Evolutionary conservation across 1,140 invertebrate species (phyloP).

Genomic region (Akabosia matsudoensis): DNA sequence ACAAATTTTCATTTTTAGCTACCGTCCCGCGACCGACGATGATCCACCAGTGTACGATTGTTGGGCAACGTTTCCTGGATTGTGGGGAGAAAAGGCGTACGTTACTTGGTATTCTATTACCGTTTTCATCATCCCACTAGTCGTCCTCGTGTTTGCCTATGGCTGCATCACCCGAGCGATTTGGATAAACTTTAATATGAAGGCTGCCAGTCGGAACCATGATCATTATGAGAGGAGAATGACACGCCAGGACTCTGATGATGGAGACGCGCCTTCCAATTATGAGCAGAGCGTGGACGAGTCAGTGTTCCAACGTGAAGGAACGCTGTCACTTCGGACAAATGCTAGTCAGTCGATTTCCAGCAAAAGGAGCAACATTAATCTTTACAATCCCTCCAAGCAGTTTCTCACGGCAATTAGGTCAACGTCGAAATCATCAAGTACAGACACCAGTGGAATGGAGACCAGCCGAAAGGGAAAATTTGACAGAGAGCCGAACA

Average conservation of each 20-base stretch:
- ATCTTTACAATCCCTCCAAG: constrained; percentile 14
- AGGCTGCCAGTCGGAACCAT: constrained; percentile 35
- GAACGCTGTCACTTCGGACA: background rate
- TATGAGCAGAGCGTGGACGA: background rate
- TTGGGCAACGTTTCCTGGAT: constrained; percentile 63
- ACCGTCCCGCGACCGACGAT: constrained; percentile 51
- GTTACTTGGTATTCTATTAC: constrained; percentile 61
- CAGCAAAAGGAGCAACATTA: constrained; percentile 18
- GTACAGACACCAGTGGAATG: background rate
- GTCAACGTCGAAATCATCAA: background rate
- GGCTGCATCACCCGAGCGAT: constrained; percentile 63
- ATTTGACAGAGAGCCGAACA: background rate
- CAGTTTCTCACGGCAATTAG: background rate
- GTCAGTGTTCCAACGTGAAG: constrained; percentile 1
- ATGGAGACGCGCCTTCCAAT: background rate
- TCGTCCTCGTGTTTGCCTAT: constrained; percentile 62
- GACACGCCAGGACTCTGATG: constrained; percentile 2
- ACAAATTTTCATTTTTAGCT: constrained; percentile 63
- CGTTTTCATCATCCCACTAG: constrained; percentile 62
- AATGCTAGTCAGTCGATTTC: constrained; percentile 3
- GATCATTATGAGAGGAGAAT: background rate
- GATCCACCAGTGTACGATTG: constrained; percentile 57
- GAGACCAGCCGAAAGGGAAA: background rate
- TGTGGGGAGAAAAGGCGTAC: constrained; percentile 61
- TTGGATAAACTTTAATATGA: constrained; percentile 50